These are phyloP conservation scores for Microctonus hyperodae DNA, from an alignment of 2,888 invertebrate genomes.

Conservation along the genomic window DNA sequence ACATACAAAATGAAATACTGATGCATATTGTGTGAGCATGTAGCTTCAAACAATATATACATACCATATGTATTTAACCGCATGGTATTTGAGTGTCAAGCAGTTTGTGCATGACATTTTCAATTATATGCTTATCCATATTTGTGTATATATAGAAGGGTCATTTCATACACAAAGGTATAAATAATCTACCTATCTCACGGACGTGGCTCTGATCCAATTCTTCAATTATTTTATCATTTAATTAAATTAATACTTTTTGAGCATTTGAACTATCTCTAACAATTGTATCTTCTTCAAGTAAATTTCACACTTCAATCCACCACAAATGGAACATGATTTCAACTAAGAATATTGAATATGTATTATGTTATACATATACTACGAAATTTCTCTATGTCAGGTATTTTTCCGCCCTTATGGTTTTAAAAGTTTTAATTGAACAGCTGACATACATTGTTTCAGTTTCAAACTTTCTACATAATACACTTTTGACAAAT, in stretches of 20 bases:
- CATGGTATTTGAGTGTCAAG: background rate
- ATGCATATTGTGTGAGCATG: background rate
- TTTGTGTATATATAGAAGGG: background rate
- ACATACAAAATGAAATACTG: too few relatives aligned
- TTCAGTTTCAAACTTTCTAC: background rate
- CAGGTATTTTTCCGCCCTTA: background rate
- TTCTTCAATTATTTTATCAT: background rate
- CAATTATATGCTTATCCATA: background rate
- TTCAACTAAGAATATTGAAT: background rate
- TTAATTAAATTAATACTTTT: too few relatives aligned
- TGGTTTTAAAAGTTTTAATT: background rate
- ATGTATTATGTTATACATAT: too few relatives aligned
- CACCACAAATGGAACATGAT: constrained; percentile 7
- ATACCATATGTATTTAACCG: background rate
- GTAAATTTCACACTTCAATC: background rate
- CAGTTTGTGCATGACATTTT: background rate
- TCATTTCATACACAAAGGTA: background rate
- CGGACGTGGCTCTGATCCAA: too few relatives aligned
- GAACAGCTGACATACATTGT: background rate
- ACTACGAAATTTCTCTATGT: background rate
- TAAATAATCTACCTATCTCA: background rate
- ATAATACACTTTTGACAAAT: background rate
- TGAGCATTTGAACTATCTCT: too few relatives aligned
- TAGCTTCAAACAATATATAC: background rate
- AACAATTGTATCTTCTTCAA: background rate